Conservation (phyloP, 2,888 invertebrate genomes). For the Callosobruchus maculatus region DNA sequence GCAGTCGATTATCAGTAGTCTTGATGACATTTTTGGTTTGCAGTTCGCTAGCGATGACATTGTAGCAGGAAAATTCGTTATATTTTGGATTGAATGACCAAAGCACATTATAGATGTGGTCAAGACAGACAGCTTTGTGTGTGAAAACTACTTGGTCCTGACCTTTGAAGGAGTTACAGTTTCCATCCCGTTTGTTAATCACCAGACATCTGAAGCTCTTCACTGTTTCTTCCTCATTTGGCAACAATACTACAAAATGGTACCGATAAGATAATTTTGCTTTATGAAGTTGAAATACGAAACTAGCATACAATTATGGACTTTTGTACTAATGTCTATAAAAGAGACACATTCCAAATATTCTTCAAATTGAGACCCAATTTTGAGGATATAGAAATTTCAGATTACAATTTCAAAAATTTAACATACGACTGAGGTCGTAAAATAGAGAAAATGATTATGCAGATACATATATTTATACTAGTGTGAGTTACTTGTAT, state of each 20-base stretch:
- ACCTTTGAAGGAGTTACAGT: constrained; percentile 79
- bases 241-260: constrained; percentile 64
- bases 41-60: constrained; percentile 77
- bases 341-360: no score
- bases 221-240: constrained; percentile 73
- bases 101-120: constrained; percentile 88
- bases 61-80: constrained; percentile 71
- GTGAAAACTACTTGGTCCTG: constrained; percentile 81
- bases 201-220: constrained; percentile 79
- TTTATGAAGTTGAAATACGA: no score
- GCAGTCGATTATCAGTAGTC: constrained; percentile 32
- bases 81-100: constrained; percentile 82
- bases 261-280: no score
- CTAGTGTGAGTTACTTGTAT: no score
- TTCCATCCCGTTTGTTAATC: constrained; percentile 85
- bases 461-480: no score
- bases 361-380: no score
- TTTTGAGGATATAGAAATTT: no score
- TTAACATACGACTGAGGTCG: no score
- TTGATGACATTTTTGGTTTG: constrained; percentile 42
- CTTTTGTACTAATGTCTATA: no score
- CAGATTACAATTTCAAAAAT: no score
- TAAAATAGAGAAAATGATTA: no score
- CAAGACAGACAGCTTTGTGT: constrained; percentile 76
- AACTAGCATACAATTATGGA: no score